Percentiles rank a stretch among this genome's conserved stretches.
Conservation (phyloP, 2,888 invertebrate genomes). For the Rhingia rostrata region DNA sequence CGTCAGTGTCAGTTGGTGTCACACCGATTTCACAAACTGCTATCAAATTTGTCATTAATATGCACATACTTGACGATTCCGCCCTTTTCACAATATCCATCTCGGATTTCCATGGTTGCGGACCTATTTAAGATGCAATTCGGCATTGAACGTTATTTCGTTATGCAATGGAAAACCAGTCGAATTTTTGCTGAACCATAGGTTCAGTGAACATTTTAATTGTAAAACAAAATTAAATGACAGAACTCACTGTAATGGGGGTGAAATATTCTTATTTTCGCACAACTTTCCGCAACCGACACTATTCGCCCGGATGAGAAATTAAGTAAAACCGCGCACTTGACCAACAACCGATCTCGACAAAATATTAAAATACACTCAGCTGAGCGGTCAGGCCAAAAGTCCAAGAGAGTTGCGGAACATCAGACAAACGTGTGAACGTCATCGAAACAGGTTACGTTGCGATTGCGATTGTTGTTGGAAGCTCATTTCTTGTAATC, state of each 20-base stretch:
- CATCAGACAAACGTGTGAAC: not conserved
- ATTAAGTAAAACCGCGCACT: not conserved
- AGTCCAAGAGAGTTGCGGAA: conserved; percentile 28
- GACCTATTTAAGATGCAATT: conserved; percentile 21
- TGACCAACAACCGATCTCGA: conserved; percentile 35
- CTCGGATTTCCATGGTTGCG: not conserved
- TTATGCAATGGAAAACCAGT: conserved; percentile 23
- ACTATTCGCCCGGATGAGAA: not conserved
- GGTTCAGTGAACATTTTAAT: conserved; percentile 10
- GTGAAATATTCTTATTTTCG: not conserved
- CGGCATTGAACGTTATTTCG: not conserved
- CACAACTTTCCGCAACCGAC: not conserved
- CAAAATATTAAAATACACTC: conserved; percentile 38
- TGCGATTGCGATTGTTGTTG: conserved; percentile 9
- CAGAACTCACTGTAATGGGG: conserved; percentile 10
- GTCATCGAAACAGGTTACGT: conserved; percentile 50
- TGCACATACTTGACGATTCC: not conserved
- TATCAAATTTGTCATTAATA: not conserved
- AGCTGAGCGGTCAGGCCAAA: conserved; percentile 17
- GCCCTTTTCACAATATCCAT: conserved; percentile 14
- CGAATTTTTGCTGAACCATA: not conserved
- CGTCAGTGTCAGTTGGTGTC: not conserved
- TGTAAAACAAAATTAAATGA: not conserved
- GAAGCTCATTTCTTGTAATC: conserved; percentile 8
- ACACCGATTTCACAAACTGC: not conserved